Evolutionary conservation across 2,797 vertebrate genomes (phyloP), one percentile per base, ranked within the genome.

Genomic region (Fundulus diaphanus): DNA sequence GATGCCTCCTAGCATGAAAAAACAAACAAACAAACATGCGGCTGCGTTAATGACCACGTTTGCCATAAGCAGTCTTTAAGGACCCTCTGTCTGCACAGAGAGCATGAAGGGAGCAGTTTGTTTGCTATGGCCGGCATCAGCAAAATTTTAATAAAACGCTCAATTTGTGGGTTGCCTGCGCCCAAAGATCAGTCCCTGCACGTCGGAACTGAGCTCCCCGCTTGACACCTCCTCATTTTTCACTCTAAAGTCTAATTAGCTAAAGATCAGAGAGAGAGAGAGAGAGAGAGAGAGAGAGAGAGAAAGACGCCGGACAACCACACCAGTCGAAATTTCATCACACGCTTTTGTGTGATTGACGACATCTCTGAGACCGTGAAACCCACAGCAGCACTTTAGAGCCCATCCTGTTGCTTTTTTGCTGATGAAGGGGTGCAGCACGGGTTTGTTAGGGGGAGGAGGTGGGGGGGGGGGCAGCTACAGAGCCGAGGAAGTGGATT

Each of bases 401-500:
- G 80, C 83, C 66, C 80, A 80, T 76, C 29, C 13, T 20, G 12
- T 81, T 76, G 35, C 75, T 85, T 87, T 85, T 87, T 82, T 87
- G 88, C 81, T 87, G 86, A 84, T 88, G 83, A 85, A 87, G 85
- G 69, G 74, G 81, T 84, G 88, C 83, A 77, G 87, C 83, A 44
- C 59, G 74, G 80, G 74, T 88, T 89, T 87, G 89, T 88, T 85
- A 81, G 70, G 85, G n/a, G n/a, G n/a, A n/a, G n/a, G n/a, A n/a
- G n/a, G n/a, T n/a, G n/a, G n/a, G n/a, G n/a, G 79, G 79, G 76
- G 82, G 78, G 74, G 83, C 82, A 89, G 89, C 89, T 89, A 90
- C 71, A 78, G 75, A 54, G 79, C 40, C 5, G 79, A 89, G 88
- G 83, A 91, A 73, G 88, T 74, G 78, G 74, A 88, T 85, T 78